These are phyloP conservation scores for Pycnonotus jocosus DNA, from an alignment of 2,113 vertebrate genomes.

Conservation along the genomic window DNA sequence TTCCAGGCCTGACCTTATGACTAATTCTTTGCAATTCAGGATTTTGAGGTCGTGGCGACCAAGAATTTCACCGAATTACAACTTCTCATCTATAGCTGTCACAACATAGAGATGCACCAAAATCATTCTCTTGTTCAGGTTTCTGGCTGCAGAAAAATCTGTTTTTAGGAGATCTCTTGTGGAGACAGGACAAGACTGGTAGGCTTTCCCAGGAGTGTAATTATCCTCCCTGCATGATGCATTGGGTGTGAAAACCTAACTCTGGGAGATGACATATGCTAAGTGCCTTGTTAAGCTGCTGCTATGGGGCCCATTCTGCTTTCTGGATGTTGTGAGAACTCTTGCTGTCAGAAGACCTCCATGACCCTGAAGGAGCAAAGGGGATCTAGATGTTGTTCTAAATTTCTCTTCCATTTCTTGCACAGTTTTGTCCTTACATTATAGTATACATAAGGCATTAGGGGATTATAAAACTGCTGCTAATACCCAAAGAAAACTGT, in stretches of 20 bases:
- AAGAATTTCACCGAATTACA: background rate
- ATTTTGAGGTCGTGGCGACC: background rate
- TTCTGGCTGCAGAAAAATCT: background rate
- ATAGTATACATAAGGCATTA: background rate
- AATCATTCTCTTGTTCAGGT: background rate
- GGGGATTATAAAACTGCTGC: background rate
- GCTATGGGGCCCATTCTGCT: background rate
- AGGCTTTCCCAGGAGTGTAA: slow-evolving; percentile 10
- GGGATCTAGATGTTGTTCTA: background rate
- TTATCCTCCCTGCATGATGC: background rate
- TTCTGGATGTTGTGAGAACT: background rate
- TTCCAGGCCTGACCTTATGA: background rate
- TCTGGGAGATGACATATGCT: background rate
- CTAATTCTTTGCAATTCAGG: background rate
- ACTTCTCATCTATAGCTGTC: background rate
- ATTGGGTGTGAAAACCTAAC: slow-evolving; percentile 2
- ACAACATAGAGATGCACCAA: background rate
- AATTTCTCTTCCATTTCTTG: background rate
- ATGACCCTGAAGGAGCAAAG: background rate
- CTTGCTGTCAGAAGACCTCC: background rate
- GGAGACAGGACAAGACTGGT: background rate
- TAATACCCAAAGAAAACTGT: background rate
- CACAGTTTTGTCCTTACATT: background rate
- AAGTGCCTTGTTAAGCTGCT: slow-evolving; percentile 23
- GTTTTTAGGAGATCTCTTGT: background rate